phyloP scores from a whole-genome alignment of 1,140 invertebrate genomes.

The Chrysopa pallens region DNA sequence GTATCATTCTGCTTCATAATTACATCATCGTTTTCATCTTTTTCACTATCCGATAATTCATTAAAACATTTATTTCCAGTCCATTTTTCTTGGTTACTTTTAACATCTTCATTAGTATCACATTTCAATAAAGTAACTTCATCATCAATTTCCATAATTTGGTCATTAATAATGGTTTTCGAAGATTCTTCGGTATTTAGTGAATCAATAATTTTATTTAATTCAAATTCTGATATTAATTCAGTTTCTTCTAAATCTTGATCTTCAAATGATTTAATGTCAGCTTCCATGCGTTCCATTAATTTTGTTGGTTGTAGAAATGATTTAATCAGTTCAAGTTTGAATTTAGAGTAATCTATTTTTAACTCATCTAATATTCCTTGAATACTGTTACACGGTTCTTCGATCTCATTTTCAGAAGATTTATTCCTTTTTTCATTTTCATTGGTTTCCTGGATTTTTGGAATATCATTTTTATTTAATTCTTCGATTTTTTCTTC shows the following conservation, averaged over 20 bases:
- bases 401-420: too few relatives aligned
- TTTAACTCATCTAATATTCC: too few relatives aligned
- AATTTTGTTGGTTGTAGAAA: not conserved
- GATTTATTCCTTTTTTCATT: too few relatives aligned
- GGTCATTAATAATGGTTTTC: not conserved
- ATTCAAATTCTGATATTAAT: not conserved
- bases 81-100: slow-evolving; percentile 1
- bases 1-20: not conserved
- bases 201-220: not conserved
- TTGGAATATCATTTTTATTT: too few relatives aligned
- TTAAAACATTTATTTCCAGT: not conserved
- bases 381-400: too few relatives aligned
- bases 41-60: not conserved
- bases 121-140: not conserved
- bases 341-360: not conserved
- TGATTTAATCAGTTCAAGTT: not conserved
- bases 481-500: too few relatives aligned
- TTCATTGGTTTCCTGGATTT: too few relatives aligned
- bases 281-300: not conserved
- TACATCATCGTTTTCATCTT: not conserved
- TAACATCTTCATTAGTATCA: not conserved
- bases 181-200: not conserved
- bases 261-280: not conserved
- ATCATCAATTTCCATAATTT: slow-evolving; percentile 2
- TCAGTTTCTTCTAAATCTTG: not conserved